A percentile compares a stretch with the other conserved stretches of the same genome.
Evolutionary conservation across 23 tunicate genomes (phyloP).

Genomic region (Aplidium turbinatum): DNA sequence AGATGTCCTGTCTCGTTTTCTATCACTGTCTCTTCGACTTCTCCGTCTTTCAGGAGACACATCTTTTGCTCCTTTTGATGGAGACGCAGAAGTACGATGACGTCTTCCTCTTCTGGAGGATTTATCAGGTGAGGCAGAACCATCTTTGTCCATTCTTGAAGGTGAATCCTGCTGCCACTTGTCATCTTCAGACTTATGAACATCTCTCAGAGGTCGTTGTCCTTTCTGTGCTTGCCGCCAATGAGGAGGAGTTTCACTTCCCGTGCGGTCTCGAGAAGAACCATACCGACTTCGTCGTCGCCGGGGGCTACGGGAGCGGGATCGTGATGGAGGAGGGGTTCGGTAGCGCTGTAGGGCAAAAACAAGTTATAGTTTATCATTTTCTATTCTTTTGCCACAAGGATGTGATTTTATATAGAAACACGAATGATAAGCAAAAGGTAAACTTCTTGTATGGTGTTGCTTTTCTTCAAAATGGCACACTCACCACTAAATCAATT

Average conservation of each 20-base stretch:
- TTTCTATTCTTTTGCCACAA: too few species aligned
- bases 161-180: slow-evolving; percentile 61
- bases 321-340: slow-evolving; percentile 81
- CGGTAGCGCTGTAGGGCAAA: slow-evolving; percentile 67
- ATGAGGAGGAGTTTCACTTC: slow-evolving; percentile 98
- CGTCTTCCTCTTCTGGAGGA: too few species aligned
- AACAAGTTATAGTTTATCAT: too few species aligned
- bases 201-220: slow-evolving; percentile 39
- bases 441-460: too few species aligned
- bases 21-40: background rate
- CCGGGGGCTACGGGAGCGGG: slow-evolving; percentile 58
- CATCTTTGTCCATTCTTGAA: slow-evolving; percentile 46
- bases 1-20: slow-evolving; percentile 2
- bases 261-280: slow-evolving; percentile 45
- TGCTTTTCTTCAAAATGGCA: too few species aligned
- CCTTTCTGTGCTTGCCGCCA: slow-evolving; percentile 97
- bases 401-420: too few species aligned
- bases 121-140: too few species aligned
- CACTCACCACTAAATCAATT: too few species aligned
- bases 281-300: slow-evolving; percentile 26
- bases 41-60: background rate
- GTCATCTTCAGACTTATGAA: slow-evolving; percentile 9
- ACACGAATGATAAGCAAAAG: too few species aligned
- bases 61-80: too few species aligned
- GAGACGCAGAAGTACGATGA: too few species aligned